phyloP scores from a whole-genome alignment of 2,113 vertebrate genomes.

The Lepus timidus region DNA sequence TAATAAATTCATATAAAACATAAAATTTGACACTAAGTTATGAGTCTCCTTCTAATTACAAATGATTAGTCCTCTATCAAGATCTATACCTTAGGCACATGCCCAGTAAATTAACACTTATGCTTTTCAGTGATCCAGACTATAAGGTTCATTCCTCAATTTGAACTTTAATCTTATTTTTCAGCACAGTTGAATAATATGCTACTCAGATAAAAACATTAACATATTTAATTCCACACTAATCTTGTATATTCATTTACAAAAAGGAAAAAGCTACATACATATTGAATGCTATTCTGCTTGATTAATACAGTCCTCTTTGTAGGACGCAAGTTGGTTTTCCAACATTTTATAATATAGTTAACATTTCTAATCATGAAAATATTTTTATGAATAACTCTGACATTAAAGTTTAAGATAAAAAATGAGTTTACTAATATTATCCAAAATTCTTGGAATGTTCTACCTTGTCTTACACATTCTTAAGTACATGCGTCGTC shows the following conservation, averaged over 20 bases:
- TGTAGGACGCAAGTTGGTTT: background rate
- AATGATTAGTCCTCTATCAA: constrained; percentile 32
- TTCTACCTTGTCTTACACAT: background rate
- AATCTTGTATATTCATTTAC: constrained; percentile 43
- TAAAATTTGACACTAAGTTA: constrained; percentile 49
- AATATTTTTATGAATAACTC: constrained; percentile 29
- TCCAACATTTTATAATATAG: constrained; percentile 39
- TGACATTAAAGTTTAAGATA: constrained; percentile 41
- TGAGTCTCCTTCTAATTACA: constrained; percentile 67
- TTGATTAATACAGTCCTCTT: constrained; percentile 28
- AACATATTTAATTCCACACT: constrained; percentile 54
- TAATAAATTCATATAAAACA: constrained; percentile 26
- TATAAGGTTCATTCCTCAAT: constrained; percentile 51
- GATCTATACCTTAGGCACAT: constrained; percentile 13
- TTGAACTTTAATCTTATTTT: constrained; percentile 69
- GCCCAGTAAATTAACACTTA: constrained; percentile 46
- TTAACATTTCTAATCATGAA: constrained; percentile 53
- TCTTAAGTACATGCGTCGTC: background rate
- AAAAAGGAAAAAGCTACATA: constrained; percentile 50
- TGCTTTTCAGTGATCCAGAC: constrained; percentile 16
- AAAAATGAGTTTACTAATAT: constrained; percentile 8
- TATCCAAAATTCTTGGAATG: background rate
- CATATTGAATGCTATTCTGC: constrained; percentile 32
- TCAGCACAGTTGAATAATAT: constrained; percentile 61
- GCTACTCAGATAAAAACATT: constrained; percentile 60